phyloP scores from a whole-genome alignment of 2,113 vertebrate species.

The Cheirogaleus medius region DNA sequence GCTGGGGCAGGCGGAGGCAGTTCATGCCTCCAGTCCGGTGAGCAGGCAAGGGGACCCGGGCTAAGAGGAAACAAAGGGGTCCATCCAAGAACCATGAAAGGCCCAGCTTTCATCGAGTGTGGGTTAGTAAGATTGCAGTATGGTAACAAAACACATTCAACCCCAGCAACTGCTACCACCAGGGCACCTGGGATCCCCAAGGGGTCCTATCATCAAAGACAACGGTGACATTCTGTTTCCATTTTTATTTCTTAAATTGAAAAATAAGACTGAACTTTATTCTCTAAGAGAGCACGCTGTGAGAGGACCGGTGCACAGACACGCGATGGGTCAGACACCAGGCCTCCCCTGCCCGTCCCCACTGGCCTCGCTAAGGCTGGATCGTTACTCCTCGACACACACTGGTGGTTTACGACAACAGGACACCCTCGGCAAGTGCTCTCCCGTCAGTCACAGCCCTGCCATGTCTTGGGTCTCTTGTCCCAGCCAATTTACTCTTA shows the following conservation, averaged over 20 bases:
- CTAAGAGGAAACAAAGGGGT: not conserved
- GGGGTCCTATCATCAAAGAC: not conserved
- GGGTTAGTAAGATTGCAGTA: not conserved
- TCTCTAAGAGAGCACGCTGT: not conserved
- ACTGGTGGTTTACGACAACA: not conserved
- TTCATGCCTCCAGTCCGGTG: fast-evolving
- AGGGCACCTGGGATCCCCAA: no score
- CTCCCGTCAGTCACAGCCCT: not conserved
- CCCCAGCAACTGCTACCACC: not conserved
- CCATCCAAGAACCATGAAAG: not conserved
- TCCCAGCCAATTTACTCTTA: not conserved
- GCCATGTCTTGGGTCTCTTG: not conserved
- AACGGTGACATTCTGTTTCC: not conserved
- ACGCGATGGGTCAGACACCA: not conserved
- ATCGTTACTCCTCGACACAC: not conserved
- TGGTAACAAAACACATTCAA: not conserved
- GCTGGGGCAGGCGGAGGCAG: not conserved
- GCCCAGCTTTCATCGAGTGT: not conserved
- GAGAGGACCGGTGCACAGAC: not conserved
- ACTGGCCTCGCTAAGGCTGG: not conserved
- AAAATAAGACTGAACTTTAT: not conserved
- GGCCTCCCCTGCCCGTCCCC: not conserved
- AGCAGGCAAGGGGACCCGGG: not conserved
- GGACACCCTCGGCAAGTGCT: fast-evolving
- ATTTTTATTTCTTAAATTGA: not conserved